These are phyloP conservation scores for Phoenicopterus ruber DNA, from an alignment of 2,113 vertebrate genomes.

Conservation along the genomic window DNA sequence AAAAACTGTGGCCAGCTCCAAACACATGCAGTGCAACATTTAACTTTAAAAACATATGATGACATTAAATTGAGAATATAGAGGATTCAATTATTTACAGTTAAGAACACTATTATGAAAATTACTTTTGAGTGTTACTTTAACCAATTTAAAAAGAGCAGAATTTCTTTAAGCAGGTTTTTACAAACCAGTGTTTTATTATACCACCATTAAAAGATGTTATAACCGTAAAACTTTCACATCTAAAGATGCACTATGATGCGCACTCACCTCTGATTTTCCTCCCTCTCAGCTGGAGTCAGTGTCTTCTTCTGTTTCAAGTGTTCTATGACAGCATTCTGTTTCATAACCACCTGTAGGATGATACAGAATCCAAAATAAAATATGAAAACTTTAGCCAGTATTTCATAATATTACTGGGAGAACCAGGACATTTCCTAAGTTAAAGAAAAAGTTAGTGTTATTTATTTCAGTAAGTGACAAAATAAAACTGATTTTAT, in stretches of 20 bases:
- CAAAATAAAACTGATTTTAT: not conserved
- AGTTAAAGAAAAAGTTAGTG: not conserved
- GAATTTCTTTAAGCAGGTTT: not conserved
- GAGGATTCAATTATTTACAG: not conserved
- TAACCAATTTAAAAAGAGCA: not conserved
- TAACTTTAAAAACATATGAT: not conserved
- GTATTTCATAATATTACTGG: not conserved
- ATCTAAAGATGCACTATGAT: not conserved
- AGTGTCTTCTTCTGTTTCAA: slow-evolving; percentile 91
- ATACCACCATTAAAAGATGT: not conserved
- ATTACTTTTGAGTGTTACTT: not conserved
- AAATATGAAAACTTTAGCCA: slow-evolving; percentile 23
- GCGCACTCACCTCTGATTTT: slow-evolving; percentile 90
- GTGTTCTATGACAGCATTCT: slow-evolving; percentile 90
- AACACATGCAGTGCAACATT: not conserved
- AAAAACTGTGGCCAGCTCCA: not conserved
- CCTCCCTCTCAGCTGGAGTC: slow-evolving; percentile 91
- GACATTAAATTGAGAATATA: not conserved
- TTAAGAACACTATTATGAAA: not conserved
- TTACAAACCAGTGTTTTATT: not conserved
- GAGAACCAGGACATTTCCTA: not conserved
- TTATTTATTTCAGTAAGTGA: not conserved
- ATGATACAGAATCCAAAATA: slow-evolving; percentile 53
- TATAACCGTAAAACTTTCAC: not conserved
- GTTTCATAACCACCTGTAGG: slow-evolving; percentile 86